Evolutionary conservation across 2,797 vertebrate genomes (phyloP).

Genomic region (Philypnodon macrostomus): DNA sequence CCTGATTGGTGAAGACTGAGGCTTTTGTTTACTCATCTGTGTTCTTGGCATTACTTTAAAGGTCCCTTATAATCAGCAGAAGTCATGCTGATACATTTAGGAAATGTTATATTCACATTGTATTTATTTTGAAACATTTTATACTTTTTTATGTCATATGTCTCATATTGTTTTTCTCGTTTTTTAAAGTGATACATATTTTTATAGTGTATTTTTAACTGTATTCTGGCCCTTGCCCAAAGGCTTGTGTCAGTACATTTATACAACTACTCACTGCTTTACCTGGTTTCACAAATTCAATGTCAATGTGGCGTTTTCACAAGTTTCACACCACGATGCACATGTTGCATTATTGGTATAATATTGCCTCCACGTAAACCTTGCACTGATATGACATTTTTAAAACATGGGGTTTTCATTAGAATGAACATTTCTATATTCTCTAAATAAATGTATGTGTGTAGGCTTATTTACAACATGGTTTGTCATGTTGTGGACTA

Average conservation of each 20-base stretch:
- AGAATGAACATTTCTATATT: not conserved
- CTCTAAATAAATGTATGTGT: not conserved
- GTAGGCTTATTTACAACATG: not conserved
- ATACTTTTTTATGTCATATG: constrained; percentile 44
- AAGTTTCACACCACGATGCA: too few species aligned
- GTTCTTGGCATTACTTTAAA: constrained; percentile 16
- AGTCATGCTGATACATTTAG: constrained; percentile 4
- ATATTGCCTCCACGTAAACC: constrained; percentile 3
- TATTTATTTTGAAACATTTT: constrained; percentile 41
- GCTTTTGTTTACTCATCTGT: constrained; percentile 18
- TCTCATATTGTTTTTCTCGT: constrained; percentile 19
- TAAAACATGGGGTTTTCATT: constrained; percentile 24
- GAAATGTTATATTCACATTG: constrained; percentile 40
- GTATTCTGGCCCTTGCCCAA: too few species aligned
- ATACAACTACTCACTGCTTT: not conserved
- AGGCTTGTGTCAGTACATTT: constrained; percentile 14
- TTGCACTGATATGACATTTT: not conserved
- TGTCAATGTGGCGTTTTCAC: not conserved
- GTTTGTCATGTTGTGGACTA: too few species aligned
- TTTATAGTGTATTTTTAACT: constrained; percentile 10
- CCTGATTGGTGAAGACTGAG: too few species aligned
- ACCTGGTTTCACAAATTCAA: too few species aligned
- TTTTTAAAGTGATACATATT: constrained; percentile 35
- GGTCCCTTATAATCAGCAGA: not conserved
- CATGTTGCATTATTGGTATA: not conserved